Evolutionary conservation across 2,797 vertebrate species (phyloP).

Genomic region (Arnoldichthys spilopterus): DNA sequence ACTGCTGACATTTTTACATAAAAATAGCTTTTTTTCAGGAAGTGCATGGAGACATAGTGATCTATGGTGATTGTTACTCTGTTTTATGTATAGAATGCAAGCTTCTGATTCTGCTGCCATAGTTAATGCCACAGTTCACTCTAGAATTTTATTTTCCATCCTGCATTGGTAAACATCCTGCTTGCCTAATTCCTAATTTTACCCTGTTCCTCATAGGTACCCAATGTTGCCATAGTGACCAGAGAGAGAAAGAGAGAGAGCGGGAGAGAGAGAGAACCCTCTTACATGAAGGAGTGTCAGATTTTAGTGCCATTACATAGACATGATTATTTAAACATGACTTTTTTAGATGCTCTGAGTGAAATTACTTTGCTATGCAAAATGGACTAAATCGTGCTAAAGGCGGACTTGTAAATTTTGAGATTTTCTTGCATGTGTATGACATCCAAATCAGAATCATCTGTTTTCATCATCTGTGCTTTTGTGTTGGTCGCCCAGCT

Average conservation of each 20-base stretch:
- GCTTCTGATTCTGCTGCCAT: neutral
- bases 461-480: neutral
- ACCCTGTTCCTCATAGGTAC: conserved; percentile 39
- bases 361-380: conserved; percentile 5
- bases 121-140: conserved; percentile 6
- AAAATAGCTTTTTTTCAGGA: too few species aligned
- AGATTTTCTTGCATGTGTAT: neutral
- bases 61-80: neutral
- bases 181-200: conserved; percentile 26
- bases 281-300: conserved; percentile 16
- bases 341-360: conserved; percentile 34
- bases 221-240: conserved; percentile 52
- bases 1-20: too few species aligned
- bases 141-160: conserved; percentile 21
- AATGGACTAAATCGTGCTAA: neutral
- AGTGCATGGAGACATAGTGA: too few species aligned
- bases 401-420: neutral
- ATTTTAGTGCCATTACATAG: conserved; percentile 43
- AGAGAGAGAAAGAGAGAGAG: conserved; percentile 11
- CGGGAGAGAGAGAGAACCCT: conserved; percentile 13
- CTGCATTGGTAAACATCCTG: too few species aligned
- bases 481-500: neutral
- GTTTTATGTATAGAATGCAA: neutral
- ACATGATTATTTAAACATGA: conserved; percentile 35
- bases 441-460: neutral